Evolutionary conservation across 2,888 invertebrate species (phyloP).

Genomic region (Clepsis dumicolana): DNA sequence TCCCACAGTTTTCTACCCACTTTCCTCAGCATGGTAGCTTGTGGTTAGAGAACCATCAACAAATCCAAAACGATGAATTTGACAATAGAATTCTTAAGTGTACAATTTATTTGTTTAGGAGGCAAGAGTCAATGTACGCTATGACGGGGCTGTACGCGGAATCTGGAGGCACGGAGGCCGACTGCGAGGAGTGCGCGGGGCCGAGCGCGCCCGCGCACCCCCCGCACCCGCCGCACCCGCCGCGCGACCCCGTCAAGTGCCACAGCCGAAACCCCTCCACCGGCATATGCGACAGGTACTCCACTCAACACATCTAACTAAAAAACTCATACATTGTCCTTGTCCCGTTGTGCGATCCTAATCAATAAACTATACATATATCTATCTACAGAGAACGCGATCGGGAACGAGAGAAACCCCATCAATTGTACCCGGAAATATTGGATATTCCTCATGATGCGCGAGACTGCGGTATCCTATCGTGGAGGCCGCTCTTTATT

Average conservation of each 20-base stretch:
- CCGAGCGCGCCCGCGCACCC: conserved; percentile 78
- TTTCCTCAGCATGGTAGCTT: conserved; percentile 48
- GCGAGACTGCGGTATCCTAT: conserved; percentile 95
- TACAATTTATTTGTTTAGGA: conserved; percentile 70
- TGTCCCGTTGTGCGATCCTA: background rate
- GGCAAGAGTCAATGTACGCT: conserved; percentile 96
- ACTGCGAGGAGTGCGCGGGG: conserved; percentile 81
- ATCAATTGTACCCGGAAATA: conserved; percentile 86
- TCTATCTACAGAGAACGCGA: conserved; percentile 75
- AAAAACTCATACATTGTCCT: background rate
- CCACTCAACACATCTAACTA: conserved; percentile 18
- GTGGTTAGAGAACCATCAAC: conserved; percentile 3
- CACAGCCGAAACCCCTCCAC: conserved; percentile 94
- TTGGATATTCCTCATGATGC: conserved; percentile 89
- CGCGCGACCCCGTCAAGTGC: conserved; percentile 87
- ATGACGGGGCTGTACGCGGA: conserved; percentile 95
- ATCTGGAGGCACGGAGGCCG: conserved; percentile 87
- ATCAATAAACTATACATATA: background rate
- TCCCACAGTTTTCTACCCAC: conserved; percentile 57
- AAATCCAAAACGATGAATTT: background rate
- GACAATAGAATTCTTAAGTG: conserved; percentile 8
- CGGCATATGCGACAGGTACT: conserved; percentile 89
- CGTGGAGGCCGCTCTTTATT: conserved; percentile 93
- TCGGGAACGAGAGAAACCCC: conserved; percentile 87
- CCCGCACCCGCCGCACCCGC: conserved; percentile 60